Evolutionary conservation across 53 echinoderm and acorn worm genomes (phyloP), one percentile per base, ranked within the genome.

Genomic region (Echinarachnius parma): DNA sequence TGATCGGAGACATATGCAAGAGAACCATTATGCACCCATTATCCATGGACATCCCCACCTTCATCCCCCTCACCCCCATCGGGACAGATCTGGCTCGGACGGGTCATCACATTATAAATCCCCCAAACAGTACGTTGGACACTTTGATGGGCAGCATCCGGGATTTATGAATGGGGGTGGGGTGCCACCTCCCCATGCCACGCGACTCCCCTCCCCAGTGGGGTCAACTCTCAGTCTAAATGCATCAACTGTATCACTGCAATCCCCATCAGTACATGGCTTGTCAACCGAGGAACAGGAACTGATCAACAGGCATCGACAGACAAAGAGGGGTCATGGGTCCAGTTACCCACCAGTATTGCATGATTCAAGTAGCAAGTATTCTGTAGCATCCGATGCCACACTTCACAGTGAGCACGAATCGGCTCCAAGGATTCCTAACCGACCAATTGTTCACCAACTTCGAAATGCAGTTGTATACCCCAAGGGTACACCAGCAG

Each of bases 241-340:
- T n/a, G 74, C 57, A 29, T 72, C 74, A 2, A 72, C 74, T 15
- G 74, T 72, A 37, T 72, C 74, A 2, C 27, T 72, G 24, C 74
- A 72, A 25, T 55, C 74, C 24, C 74, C 74, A 13, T 72, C 74
- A 37, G 35, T 72, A 15, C 74, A 72, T 2, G 57, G 74, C 7
- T 56, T 72, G 55, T 37, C 74, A 24, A 25, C 74, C 2, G 74
- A 72, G 24, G 74, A 72, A 20, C 55, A 72, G 28, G 56, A 57
- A 29, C 15, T 72, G 57, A 56, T 72, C 34, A 16, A 25, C 2
- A 72, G 36, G 4, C 74, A 37, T n/a, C 56, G 74, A 18, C 57
- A 57, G 22, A n/a, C n/a, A n/a, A 57, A 72, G 27, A 72, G 66
- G 11, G 18, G 35, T 34, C n/a, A n/a, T n/a, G n/a, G n/a, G n/a